Evolutionary conservation across 2,888 invertebrate genomes (phyloP).

Genomic region (Globia sparganii): DNA sequence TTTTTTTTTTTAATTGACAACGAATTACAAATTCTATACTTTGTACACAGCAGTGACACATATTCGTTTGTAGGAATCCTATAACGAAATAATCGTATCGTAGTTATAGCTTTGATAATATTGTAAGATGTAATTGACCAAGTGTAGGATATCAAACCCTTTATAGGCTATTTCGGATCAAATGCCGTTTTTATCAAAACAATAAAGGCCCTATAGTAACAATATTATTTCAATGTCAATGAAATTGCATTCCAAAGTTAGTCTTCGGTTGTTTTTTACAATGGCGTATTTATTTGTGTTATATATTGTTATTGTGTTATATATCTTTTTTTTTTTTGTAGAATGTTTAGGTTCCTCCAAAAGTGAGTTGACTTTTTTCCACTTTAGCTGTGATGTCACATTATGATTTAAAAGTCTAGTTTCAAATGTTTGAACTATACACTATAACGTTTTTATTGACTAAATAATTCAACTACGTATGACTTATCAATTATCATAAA

Average conservation of each 20-base stretch:
- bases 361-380: too few relatives aligned
- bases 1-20: too few relatives aligned
- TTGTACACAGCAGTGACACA: not conserved
- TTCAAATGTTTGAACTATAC: not conserved
- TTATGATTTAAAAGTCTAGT: too few relatives aligned
- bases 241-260: not conserved
- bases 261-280: not conserved
- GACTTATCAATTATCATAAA: not conserved
- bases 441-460: not conserved
- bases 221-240: not conserved
- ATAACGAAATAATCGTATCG: not conserved
- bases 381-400: too few relatives aligned
- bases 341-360: too few relatives aligned
- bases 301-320: too few relatives aligned
- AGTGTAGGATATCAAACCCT: conserved; percentile 9
- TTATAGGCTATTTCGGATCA: not conserved
- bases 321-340: too few relatives aligned
- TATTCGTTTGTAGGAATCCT: not conserved
- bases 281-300: too few relatives aligned
- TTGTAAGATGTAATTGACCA: not conserved
- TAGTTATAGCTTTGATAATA: not conserved
- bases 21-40: not conserved
- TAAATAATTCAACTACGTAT: not conserved
- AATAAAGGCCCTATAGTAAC: too few relatives aligned
- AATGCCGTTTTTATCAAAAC: conserved; percentile 5